Evolutionary conservation across 2,888 invertebrate genomes (phyloP).

Genomic region (Petrolisthes cinctipes): DNA sequence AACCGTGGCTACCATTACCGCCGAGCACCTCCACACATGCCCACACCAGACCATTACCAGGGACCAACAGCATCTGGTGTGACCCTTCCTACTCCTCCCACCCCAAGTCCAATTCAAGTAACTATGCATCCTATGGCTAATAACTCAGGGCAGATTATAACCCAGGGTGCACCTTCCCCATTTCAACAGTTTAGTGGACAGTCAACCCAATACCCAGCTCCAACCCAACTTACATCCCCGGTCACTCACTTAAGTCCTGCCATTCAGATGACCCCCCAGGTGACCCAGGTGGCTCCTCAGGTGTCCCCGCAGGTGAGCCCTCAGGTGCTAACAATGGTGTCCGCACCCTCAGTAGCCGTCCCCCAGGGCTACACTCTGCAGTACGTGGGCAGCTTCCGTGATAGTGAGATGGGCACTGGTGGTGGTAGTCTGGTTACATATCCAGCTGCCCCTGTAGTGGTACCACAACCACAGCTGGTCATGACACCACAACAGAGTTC

Average conservation of each 20-base stretch:
- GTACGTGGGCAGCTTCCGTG: constrained; percentile 63
- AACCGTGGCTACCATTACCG: constrained; percentile 58
- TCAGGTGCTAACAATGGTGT: constrained; percentile 56
- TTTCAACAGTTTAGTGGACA: constrained; percentile 47
- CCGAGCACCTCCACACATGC: constrained; percentile 46
- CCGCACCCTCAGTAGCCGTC: constrained; percentile 56
- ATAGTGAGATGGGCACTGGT: constrained; percentile 45
- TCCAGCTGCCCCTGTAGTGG: constrained; percentile 57
- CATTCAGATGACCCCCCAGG: constrained; percentile 43
- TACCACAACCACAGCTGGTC: constrained; percentile 61
- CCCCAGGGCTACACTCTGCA: constrained; percentile 63
- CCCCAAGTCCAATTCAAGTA: constrained; percentile 36
- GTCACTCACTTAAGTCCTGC: constrained; percentile 50
- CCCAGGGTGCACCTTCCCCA: constrained; percentile 27
- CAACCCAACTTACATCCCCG: constrained; percentile 43
- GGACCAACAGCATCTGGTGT: constrained; percentile 27
- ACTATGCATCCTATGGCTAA: constrained; percentile 43
- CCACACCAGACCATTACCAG: constrained; percentile 45
- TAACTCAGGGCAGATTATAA: constrained; percentile 41
- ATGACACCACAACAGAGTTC: constrained; percentile 60
- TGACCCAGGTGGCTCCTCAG: constrained; percentile 50
- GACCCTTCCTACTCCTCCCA: constrained; percentile 32
- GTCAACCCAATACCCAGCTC: constrained; percentile 37
- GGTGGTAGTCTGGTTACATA: constrained; percentile 53
- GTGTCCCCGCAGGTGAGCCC: constrained; percentile 49